Conservation (phyloP, 2,888 invertebrate species). For the Cheilosia vernalis region DNA sequence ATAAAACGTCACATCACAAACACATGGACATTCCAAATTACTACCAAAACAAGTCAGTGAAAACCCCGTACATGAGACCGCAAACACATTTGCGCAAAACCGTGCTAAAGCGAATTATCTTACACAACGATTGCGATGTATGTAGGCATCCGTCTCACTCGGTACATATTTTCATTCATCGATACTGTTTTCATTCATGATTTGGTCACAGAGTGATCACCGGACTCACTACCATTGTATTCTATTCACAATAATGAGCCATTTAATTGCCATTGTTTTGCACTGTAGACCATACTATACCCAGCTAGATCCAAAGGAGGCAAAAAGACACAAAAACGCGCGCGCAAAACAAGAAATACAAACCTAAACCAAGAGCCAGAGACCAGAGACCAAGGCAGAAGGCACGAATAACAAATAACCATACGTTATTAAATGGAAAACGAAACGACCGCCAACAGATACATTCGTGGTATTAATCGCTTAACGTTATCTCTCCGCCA, state of each 20-base stretch:
- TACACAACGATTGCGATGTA: too few relatives aligned
- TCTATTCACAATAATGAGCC: conserved; percentile 50
- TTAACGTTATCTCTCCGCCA: conserved; percentile 60
- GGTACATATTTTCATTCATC: conserved; percentile 52
- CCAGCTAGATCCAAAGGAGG: conserved; percentile 6
- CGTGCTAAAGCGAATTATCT: too few relatives aligned
- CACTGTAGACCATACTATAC: conserved; percentile 1
- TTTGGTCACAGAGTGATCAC: background rate
- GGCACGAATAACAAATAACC: conserved; percentile 73
- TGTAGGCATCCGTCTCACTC: background rate
- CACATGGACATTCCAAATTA: too few relatives aligned
- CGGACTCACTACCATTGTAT: conserved; percentile 20
- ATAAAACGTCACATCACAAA: too few relatives aligned
- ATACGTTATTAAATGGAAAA: conserved; percentile 68
- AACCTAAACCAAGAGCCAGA: conserved; percentile 19
- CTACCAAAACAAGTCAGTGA: too few relatives aligned
- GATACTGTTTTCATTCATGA: conserved; percentile 61
- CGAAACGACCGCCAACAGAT: conserved; percentile 72
- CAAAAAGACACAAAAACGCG: conserved; percentile 9
- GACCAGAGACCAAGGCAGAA: conserved; percentile 37
- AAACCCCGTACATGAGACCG: too few relatives aligned
- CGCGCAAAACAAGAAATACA: conserved; percentile 18
- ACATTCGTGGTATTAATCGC: conserved; percentile 72
- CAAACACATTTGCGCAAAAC: too few relatives aligned
- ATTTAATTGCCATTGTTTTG: conserved; percentile 67